Evolutionary conservation across 2,113 vertebrate species (phyloP).

Genomic region (Tetrao urogallus): DNA sequence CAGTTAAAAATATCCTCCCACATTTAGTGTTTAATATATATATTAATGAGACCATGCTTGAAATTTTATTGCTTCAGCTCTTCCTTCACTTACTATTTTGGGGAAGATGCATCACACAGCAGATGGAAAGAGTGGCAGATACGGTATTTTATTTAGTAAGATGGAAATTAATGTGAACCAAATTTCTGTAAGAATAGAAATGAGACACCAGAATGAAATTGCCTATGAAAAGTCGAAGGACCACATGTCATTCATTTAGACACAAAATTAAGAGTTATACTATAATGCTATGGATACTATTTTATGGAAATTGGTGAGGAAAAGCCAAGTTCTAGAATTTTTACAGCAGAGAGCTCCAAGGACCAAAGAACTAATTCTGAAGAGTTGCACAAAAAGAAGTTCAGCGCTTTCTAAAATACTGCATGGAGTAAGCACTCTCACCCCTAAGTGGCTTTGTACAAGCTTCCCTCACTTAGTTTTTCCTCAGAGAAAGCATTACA

Average conservation of each 20-base stretch:
- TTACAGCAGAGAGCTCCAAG: not conserved
- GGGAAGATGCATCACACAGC: constrained; percentile 28
- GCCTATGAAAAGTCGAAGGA: not conserved
- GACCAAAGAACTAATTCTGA: not conserved
- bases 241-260: not conserved
- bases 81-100: constrained; percentile 47
- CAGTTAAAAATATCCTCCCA: constrained; percentile 36
- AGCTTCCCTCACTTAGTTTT: not conserved
- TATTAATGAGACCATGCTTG: constrained; percentile 12
- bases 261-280: not conserved
- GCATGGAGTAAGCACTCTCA: not conserved
- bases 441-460: not conserved
- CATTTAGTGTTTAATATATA: constrained; percentile 10
- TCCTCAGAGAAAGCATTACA: not conserved
- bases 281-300: not conserved
- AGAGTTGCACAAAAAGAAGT: not conserved
- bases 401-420: not conserved
- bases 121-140: constrained; percentile 50
- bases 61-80: constrained; percentile 25
- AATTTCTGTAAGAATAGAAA: constrained; percentile 13
- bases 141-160: constrained; percentile 46
- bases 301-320: not conserved
- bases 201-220: not conserved
- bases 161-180: constrained; percentile 24
- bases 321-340: not conserved